phyloP scores from a whole-genome alignment of 23 tunicate genomes.

The Styela clava region DNA sequence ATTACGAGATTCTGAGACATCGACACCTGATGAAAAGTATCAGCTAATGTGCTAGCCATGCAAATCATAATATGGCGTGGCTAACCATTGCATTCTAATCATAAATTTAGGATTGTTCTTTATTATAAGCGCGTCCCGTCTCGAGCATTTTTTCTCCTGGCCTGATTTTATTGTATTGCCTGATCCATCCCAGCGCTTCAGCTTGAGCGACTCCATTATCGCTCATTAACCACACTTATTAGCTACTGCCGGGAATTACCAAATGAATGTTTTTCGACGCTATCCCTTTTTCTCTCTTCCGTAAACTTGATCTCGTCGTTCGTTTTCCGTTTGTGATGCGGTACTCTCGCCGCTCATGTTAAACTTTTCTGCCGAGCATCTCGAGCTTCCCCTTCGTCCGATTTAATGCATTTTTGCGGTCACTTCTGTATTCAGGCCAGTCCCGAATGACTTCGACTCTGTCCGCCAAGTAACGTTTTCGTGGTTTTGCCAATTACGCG shows the following conservation, averaged over 20 bases:
- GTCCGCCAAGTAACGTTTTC: background rate
- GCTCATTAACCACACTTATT: slow-evolving; percentile 33
- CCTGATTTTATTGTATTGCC: slow-evolving; percentile 2
- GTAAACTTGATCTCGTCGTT: slow-evolving; percentile 15
- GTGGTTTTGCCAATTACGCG: background rate
- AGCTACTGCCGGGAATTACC: slow-evolving; percentile 27
- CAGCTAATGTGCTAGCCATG: background rate
- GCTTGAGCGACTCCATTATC: slow-evolving; percentile 32
- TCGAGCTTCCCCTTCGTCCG: background rate
- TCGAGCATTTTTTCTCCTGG: slow-evolving; percentile 19
- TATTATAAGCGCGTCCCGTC: background rate
- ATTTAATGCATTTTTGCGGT: background rate
- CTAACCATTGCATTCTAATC: background rate
- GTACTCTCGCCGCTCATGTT: background rate
- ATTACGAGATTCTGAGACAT: background rate
- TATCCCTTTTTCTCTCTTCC: slow-evolving; percentile 17
- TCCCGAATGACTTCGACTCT: background rate
- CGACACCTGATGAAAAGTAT: background rate
- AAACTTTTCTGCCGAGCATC: background rate
- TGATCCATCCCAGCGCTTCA: slow-evolving; percentile 13
- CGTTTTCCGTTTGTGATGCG: background rate
- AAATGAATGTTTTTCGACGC: slow-evolving; percentile 18
- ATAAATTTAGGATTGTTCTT: background rate
- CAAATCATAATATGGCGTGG: slow-evolving; percentile 3
- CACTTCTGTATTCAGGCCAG: background rate